Evolutionary conservation across 2,113 vertebrate species (phyloP), one percentile per base, ranked within the genome.

Genomic region (Columbina picui): DNA sequence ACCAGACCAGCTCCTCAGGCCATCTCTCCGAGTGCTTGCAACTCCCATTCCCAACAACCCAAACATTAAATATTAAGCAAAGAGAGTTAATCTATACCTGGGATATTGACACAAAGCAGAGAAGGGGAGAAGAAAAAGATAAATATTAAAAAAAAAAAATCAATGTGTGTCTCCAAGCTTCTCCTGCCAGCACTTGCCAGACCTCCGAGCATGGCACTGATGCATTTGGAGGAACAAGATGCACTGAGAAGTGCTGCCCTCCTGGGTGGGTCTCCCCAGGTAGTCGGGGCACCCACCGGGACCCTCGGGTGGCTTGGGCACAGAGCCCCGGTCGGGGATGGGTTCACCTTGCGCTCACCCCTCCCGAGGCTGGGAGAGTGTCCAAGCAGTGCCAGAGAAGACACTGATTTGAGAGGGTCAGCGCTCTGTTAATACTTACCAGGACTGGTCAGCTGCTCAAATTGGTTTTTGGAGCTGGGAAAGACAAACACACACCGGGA

Each of bases 51-150:
- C 79, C 56, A 94, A 75, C 38, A 69, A 60, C 57, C 5, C 3
- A 67, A 95, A 77, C 68, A 95, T 92, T 94, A 96, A 96, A 94
- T 86, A 93, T 96, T 95, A 93, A 97, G 88, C 64, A 4, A 78
- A 80, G 86, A 34, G 65, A 91, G 94, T 94, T 97, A 97, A 96
- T 94, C 95, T 97, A 56, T 73, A 97, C 63, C 92, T 15, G 29
- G 68, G 36, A 39, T 87, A 95, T 81, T 89, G 92, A 93, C 89
- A 80, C 73, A 91, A 81, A 87, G 68, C 0, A 0, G 73, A 89
- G 89, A 81, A 78, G 76, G 73, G 91, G 52, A 57, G 45, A 65
- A 84, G n/a, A 45, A 80, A 64, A 80, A 74, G 91, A 74, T 53
- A 89, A 78, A 87, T 17, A 71, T 43, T 4, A 61, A 47, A n/a